phyloP scores from a whole-genome alignment of 2,113 vertebrate genomes.

The Tapirus terrestris region DNA sequence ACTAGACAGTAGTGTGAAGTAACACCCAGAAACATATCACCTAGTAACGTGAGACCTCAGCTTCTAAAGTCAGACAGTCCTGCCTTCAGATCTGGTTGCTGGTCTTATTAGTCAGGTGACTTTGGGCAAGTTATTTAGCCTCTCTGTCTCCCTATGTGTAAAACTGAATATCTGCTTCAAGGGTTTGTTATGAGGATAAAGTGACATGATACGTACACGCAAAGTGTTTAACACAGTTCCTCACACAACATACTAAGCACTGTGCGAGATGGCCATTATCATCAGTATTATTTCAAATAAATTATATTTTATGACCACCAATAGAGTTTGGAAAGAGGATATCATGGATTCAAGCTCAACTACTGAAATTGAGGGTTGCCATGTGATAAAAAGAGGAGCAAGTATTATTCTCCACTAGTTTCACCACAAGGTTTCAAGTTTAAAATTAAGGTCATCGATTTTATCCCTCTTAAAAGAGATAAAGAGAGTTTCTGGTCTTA shows the following conservation, averaged over 20 bases:
- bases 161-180: background rate
- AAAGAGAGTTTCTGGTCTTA: background rate
- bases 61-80: background rate
- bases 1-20: background rate
- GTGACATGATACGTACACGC: rapidly evolving
- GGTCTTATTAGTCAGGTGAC: background rate
- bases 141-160: background rate
- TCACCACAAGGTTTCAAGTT: background rate
- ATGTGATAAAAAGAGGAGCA: background rate
- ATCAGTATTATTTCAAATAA: background rate
- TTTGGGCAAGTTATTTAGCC: background rate
- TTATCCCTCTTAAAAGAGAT: background rate
- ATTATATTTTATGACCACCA: background rate
- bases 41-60: background rate
- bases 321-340: background rate
- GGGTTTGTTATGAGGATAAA: background rate
- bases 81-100: background rate
- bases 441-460: slow-evolving; percentile 28
- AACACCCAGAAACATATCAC: background rate
- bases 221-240: background rate
- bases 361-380: background rate
- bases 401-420: background rate
- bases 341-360: background rate
- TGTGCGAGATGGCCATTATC: background rate
- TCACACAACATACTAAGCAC: background rate